Evolutionary conservation across 2,888 invertebrate species (phyloP).

Genomic region (Ormyrus rosae): DNA sequence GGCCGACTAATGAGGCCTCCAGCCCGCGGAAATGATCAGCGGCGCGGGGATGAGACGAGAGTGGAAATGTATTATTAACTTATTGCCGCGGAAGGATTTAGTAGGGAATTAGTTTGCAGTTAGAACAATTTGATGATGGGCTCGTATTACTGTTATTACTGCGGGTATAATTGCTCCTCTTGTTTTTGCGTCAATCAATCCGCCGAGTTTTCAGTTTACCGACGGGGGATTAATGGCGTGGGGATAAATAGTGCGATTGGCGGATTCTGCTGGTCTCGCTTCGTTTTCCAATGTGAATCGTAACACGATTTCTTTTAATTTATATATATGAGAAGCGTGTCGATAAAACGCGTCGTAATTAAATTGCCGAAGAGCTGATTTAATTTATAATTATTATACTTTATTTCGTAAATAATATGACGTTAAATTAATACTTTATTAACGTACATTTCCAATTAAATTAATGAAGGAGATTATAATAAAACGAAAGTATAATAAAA

Average conservation of each 20-base stretch:
- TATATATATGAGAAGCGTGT: too few species aligned
- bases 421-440: too few species aligned
- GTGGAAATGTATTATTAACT: conserved; percentile 46
- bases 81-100: conserved; percentile 18
- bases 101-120: conserved; percentile 37
- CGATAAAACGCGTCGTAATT: too few species aligned
- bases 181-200: conserved; percentile 29
- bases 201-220: neutral
- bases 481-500: too few species aligned
- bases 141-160: neutral
- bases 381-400: too few species aligned
- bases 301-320: too few species aligned
- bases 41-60: neutral
- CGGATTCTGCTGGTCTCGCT: neutral
- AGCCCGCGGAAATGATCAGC: conserved; percentile 20
- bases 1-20: conserved; percentile 53
- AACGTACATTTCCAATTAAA: too few species aligned
- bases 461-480: too few species aligned
- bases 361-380: too few species aligned
- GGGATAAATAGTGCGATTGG: neutral
- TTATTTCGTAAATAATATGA: too few species aligned
- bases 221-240: neutral
- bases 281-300: too few species aligned
- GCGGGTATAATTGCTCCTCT: conserved; percentile 13
- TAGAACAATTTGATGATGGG: conserved; percentile 2